Evolutionary conservation across 35 echinoderm and acorn worm genomes (phyloP).

Genomic region (Diadema setosum): DNA sequence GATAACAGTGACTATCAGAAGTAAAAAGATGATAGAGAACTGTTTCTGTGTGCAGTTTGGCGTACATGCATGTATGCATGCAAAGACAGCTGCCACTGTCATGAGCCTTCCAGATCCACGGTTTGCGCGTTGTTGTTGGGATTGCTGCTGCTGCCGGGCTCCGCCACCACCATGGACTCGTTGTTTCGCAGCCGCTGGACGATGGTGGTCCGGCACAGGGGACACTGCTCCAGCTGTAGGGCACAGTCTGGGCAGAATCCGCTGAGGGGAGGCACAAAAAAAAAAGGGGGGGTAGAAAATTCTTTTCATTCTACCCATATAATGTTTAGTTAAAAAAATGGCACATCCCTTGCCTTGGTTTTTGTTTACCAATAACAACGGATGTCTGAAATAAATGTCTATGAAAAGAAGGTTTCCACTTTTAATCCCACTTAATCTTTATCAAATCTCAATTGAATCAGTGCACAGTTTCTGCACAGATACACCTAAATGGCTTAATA

Average conservation of each 20-base stretch:
- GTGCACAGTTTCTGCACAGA: no score
- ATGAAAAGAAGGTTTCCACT: no score
- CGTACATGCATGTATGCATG: no score
- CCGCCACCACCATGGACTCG: neutral
- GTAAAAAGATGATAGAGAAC: no score
- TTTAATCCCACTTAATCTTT: neutral
- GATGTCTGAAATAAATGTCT: neutral
- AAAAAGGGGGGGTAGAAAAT: no score
- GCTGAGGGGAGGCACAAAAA: conserved; percentile 21
- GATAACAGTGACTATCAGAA: no score
- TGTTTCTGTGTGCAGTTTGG: no score
- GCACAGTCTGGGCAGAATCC: conserved; percentile 90
- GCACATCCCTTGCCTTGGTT: neutral
- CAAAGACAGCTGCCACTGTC: no score
- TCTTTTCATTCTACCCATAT: neutral
- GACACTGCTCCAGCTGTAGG: conserved; percentile 84
- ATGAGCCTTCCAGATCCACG: neutral
- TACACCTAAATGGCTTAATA: no score
- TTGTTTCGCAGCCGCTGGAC: neutral
- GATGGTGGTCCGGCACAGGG: conserved; percentile 55
- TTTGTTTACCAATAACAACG: neutral
- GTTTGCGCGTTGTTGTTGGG: neutral
- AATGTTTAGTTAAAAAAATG: neutral
- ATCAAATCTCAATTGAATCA: neutral
- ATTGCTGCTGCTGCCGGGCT: neutral